A percentile compares a stretch with the other conserved stretches of the same genome.
These are phyloP conservation scores for Drosophila aldrichi DNA, from an alignment of 2,888 invertebrate species.

Conservation along the genomic window DNA sequence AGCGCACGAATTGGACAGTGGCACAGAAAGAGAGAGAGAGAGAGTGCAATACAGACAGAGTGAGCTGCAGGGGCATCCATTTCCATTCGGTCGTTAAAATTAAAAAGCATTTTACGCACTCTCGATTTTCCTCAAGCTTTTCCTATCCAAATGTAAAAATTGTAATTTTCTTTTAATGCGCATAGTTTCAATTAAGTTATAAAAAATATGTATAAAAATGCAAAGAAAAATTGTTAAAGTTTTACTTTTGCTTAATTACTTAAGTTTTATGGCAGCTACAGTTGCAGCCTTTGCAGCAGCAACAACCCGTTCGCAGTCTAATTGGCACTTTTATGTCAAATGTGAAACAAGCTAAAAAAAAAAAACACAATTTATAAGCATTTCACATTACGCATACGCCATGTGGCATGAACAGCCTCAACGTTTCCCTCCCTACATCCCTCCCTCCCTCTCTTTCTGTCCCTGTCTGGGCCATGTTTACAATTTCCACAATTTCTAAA, in stretches of 20 bases:
- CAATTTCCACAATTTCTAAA: constrained; percentile 67
- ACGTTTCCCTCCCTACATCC: background rate
- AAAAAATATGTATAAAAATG: constrained; percentile 17
- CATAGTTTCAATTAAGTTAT: constrained; percentile 74
- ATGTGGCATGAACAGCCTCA: constrained; percentile 56
- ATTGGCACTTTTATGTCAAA: constrained; percentile 73
- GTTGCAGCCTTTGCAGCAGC: constrained; percentile 5
- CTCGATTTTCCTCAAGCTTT: constrained; percentile 26
- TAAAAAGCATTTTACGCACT: constrained; percentile 66
- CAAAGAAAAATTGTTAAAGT: constrained; percentile 54
- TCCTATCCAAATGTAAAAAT: constrained; percentile 31
- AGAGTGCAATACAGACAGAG: background rate
- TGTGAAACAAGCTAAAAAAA: constrained; percentile 39
- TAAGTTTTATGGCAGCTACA: constrained; percentile 57
- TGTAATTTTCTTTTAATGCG: constrained; percentile 53
- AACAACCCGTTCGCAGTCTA: constrained; percentile 52
- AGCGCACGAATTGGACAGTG: constrained; percentile 9
- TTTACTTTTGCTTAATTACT: constrained; percentile 68
- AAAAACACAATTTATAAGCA: constrained; percentile 43
- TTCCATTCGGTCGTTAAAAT: constrained; percentile 72
- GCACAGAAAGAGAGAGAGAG: background rate
- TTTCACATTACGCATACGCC: constrained; percentile 73
- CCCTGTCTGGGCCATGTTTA: constrained; percentile 68
- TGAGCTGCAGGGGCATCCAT: constrained; percentile 24
- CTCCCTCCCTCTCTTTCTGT: background rate